These are phyloP conservation scores for Maniola hyperantus DNA, from an alignment of 2,888 invertebrate species.

Conservation along the genomic window DNA sequence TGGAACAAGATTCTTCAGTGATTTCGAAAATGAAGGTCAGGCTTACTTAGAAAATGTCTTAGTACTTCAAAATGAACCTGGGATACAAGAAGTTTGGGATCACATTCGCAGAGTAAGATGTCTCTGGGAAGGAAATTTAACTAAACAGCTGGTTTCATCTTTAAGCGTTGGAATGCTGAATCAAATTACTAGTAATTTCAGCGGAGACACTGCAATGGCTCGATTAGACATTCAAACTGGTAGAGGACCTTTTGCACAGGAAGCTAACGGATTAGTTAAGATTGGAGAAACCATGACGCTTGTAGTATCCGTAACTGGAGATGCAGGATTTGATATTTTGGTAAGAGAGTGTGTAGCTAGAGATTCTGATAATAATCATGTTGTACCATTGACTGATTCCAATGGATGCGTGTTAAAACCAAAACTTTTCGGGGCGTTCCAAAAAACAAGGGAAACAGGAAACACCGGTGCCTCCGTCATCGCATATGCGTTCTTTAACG, in stretches of 20 bases:
- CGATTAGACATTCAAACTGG: constrained; percentile 90
- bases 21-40: constrained; percentile 88
- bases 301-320: constrained; percentile 90
- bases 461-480: constrained; percentile 88
- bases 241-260: constrained; percentile 88
- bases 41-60: constrained; percentile 91
- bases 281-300: constrained; percentile 92
- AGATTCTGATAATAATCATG: constrained; percentile 85
- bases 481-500: constrained; percentile 90
- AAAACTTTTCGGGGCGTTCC: constrained; percentile 91
- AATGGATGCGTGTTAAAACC: constrained; percentile 90
- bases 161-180: constrained; percentile 90
- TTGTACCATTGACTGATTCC: constrained; percentile 87
- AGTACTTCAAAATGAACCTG: constrained; percentile 89
- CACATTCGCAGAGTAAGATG: constrained; percentile 90
- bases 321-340: constrained; percentile 89
- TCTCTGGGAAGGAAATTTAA: constrained; percentile 91
- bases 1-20: constrained; percentile 90
- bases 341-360: constrained; percentile 90
- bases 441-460: constrained; percentile 89
- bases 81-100: constrained; percentile 91
- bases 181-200: constrained; percentile 91
- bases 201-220: constrained; percentile 92
- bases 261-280: constrained; percentile 89
- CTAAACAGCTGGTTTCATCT: constrained; percentile 88